Percentiles rank a stretch among this genome's conserved stretches.
These are phyloP conservation scores for Bombus fervidus DNA, from an alignment of 1,140 invertebrate genomes.

Conservation along the genomic window DNA sequence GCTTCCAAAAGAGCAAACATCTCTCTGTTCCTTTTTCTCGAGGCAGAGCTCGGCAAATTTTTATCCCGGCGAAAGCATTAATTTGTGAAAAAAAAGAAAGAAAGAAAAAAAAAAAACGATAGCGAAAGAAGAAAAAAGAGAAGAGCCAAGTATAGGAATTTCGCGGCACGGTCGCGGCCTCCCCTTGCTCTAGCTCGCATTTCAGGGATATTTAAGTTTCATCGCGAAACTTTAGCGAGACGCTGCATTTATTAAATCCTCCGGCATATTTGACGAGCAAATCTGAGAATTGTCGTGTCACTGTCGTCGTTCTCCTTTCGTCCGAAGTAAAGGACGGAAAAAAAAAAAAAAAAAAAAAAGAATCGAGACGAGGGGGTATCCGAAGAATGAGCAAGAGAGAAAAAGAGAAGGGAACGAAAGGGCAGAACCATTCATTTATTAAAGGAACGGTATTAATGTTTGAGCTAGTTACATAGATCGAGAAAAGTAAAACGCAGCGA, in stretches of 20 bases:
- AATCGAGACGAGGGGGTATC: neutral
- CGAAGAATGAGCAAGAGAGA: neutral
- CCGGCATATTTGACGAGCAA: conserved; percentile 60
- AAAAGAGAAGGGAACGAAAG: too few species aligned
- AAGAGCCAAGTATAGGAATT: conserved; percentile 23
- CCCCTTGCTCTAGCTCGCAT: conserved; percentile 12
- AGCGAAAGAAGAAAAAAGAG: conserved; percentile 14
- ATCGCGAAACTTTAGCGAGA: conserved; percentile 60
- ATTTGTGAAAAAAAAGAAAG: conserved; percentile 41
- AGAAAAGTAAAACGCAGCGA: neutral
- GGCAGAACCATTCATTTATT: conserved; percentile 36
- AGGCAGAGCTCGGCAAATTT: conserved; percentile 58
- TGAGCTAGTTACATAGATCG: conserved; percentile 8
- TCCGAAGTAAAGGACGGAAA: neutral
- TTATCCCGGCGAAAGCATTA: conserved; percentile 57
- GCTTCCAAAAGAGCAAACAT: conserved; percentile 60
- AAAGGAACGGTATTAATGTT: conserved; percentile 51
- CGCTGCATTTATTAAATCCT: conserved; percentile 63
- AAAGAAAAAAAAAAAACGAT: neutral
- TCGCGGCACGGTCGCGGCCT: conserved; percentile 41
- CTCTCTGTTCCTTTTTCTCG: conserved; percentile 50
- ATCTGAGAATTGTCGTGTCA: conserved; percentile 51
- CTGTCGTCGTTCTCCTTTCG: neutral
- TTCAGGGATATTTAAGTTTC: conserved; percentile 61
- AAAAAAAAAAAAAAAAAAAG: neutral